Conservation (phyloP, 2,888 invertebrate genomes). For the Thelaira solivaga region DNA sequence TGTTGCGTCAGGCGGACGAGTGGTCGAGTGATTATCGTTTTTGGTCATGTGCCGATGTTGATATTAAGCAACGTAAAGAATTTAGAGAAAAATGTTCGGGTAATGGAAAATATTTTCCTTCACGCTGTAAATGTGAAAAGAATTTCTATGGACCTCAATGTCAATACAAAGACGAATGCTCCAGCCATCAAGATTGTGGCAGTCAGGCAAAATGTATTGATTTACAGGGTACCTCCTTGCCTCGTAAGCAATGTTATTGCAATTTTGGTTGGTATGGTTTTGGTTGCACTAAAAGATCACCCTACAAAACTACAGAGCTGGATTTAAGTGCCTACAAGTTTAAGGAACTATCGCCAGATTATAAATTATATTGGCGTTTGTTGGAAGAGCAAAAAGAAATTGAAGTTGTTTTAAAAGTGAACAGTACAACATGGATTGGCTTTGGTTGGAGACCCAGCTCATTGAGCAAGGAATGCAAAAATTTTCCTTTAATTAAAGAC, state of each 20-base stretch:
- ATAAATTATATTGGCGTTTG: conserved; percentile 90
- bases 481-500: conserved; percentile 84
- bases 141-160: conserved; percentile 89
- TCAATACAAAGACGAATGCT: conserved; percentile 93
- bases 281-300: conserved; percentile 88
- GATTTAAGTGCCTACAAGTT: conserved; percentile 85
- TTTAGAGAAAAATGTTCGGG: conserved; percentile 91
- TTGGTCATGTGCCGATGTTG: conserved; percentile 97
- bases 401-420: conserved; percentile 91
- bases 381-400: conserved; percentile 89
- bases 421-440: conserved; percentile 90
- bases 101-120: conserved; percentile 87
- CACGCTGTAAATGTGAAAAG: conserved; percentile 88
- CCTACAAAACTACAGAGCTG: conserved; percentile 84
- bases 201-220: conserved; percentile 90
- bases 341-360: conserved; percentile 84
- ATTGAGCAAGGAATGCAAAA: conserved; percentile 86
- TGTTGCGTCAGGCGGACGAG: conserved; percentile 93
- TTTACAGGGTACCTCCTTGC: conserved; percentile 87
- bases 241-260: conserved; percentile 92
- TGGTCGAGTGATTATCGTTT: conserved; percentile 92
- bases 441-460: conserved; percentile 94
- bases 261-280: conserved; percentile 92
- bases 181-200: conserved; percentile 90
- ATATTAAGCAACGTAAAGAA: conserved; percentile 85